Percentiles rank a stretch among this genome's conserved stretches.
These are phyloP conservation scores for Andrena fulva DNA, from an alignment of 2,888 invertebrate species.

Conservation along the genomic window DNA sequence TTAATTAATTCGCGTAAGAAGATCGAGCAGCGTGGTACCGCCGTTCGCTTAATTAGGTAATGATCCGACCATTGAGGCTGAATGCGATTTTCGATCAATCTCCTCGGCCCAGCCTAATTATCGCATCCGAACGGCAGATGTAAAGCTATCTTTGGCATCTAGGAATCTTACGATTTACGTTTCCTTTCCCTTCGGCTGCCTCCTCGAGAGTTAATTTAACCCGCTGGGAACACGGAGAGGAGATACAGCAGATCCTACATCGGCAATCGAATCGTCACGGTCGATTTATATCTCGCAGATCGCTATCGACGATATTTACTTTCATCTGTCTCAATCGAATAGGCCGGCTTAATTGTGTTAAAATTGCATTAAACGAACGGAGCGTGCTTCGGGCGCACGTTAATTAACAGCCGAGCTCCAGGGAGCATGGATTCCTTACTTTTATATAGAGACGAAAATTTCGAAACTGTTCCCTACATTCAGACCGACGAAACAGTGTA, in stretches of 20 bases:
- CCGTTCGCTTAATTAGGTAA: slow-evolving; percentile 72
- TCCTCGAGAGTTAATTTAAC: slow-evolving; percentile 68
- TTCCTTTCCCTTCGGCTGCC: slow-evolving; percentile 49
- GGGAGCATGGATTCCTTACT: not conserved
- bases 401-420: slow-evolving; percentile 54
- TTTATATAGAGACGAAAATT: not conserved
- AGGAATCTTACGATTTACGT: slow-evolving; percentile 75
- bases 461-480: not conserved
- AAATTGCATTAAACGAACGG: slow-evolving; percentile 61
- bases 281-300: slow-evolving; percentile 80
- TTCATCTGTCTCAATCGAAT: slow-evolving; percentile 69
- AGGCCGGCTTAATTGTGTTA: slow-evolving; percentile 72
- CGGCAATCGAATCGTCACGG: slow-evolving; percentile 74
- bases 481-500: not conserved
- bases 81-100: slow-evolving; percentile 77
- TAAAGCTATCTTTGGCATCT: slow-evolving; percentile 82
- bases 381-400: slow-evolving; percentile 23
- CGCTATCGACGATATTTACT: slow-evolving; percentile 77
- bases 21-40: slow-evolving; percentile 32
- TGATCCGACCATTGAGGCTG: slow-evolving; percentile 66
- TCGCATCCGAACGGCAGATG: slow-evolving; percentile 81
- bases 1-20: slow-evolving; percentile 67
- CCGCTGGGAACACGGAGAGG: slow-evolving; percentile 54
- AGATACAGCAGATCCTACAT: slow-evolving; percentile 65
- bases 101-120: slow-evolving; percentile 77